Evolutionary conservation across 2,113 vertebrate genomes (phyloP).

Genomic region (Rhombomys opimus): DNA sequence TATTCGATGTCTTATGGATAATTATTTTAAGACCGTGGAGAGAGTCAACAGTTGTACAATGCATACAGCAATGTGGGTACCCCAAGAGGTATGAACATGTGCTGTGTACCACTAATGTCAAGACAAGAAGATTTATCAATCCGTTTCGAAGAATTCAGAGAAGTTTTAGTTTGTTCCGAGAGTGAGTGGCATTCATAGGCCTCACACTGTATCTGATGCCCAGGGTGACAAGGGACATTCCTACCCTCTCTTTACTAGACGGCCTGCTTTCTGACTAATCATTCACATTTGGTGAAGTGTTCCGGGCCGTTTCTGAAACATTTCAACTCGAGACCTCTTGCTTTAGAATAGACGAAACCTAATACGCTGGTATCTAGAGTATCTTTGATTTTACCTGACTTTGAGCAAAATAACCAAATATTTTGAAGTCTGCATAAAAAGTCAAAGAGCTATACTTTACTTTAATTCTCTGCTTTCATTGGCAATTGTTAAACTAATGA

Average conservation of each 20-base stretch:
- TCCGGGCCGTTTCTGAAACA: slow-evolving; percentile 67
- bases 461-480: slow-evolving; percentile 34
- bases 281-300: slow-evolving; percentile 62
- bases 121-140: slow-evolving; percentile 69
- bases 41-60: slow-evolving; percentile 66
- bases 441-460: slow-evolving; percentile 9
- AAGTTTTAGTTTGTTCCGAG: slow-evolving; percentile 60
- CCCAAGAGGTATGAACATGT: background rate
- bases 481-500: slow-evolving; percentile 39
- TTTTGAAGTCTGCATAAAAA: background rate
- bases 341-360: slow-evolving; percentile 61
- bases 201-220: slow-evolving; percentile 65
- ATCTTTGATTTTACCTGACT: slow-evolving; percentile 46
- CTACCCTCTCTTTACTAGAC: slow-evolving; percentile 64
- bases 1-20: background rate
- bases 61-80: background rate
- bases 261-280: slow-evolving; percentile 57
- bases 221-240: slow-evolving; percentile 66
- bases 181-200: slow-evolving; percentile 64
- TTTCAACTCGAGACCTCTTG: slow-evolving; percentile 31
- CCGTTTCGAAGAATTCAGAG: slow-evolving; percentile 30
- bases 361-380: slow-evolving; percentile 50
- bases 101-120: slow-evolving; percentile 47
- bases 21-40: slow-evolving; percentile 32
- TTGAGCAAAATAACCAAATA: slow-evolving; percentile 44